Evolutionary conservation across 2,888 invertebrate genomes (phyloP), one percentile per base, ranked within the genome.

Genomic region (Tanytarsus gracilentus): DNA sequence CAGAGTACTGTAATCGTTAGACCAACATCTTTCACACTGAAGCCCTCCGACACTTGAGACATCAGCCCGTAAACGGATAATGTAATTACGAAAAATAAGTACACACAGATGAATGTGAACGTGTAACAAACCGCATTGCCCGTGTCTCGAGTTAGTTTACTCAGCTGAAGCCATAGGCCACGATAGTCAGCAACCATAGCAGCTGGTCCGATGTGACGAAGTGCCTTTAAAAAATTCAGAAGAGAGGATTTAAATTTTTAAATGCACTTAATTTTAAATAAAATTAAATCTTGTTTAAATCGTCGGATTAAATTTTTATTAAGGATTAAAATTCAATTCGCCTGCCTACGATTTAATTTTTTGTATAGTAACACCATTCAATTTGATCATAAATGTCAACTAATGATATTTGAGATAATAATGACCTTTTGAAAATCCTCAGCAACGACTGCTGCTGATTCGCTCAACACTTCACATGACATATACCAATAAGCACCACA

Each of bases 401-500:
- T 8, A 48, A 55, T 61, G 4, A 21, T 21, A 23, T n/a, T 51
- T 48, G 9, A 6, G 6, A 5, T 11, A 7, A 33, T 36, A 36
- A n/a, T 14, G 36, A 56, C 56, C 56, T 44, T 56, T 71, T 85
- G 82, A 68, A 86, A 85, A 66, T 85, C 82, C 62, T 84, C 82
- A 2, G 85, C 83, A 39, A 86, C 69, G 23, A 81, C 75, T 63
- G 78, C 79, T 0, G 85, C 85, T 4, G 83, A 80, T 14, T 75
- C 73, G 63, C 84, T 84, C 16, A 85, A 74, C 0, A 79, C 75
- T 66, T 83, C 81, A 64, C 85, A 85, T 11, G 83, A 76, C 0
- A 85, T 72, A 66, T 79, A 85, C 86, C 86, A 86, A 70, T 83
- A 81, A 0, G 84, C 85, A 0, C 85, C 85, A 44, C 85, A 69